These are phyloP conservation scores for Synergus laeviventris DNA, from an alignment of 2,888 invertebrate genomes.

Conservation along the genomic window DNA sequence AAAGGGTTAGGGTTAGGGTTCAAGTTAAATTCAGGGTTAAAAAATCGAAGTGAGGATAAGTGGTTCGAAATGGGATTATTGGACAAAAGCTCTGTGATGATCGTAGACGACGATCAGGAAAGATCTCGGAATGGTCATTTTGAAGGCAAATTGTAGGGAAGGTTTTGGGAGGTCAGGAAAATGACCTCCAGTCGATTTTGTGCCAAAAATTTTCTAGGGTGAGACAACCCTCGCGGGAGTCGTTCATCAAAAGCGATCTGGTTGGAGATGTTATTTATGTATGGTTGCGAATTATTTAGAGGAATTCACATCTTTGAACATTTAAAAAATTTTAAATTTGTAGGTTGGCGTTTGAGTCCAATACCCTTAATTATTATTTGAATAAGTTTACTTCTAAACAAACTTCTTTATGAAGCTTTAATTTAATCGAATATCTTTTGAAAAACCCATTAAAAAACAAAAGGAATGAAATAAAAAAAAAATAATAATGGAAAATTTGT, in stretches of 20 bases:
- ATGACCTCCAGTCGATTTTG: background rate
- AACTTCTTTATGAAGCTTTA: no score
- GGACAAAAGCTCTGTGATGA: no score
- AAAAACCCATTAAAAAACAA: no score
- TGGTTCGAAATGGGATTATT: no score
- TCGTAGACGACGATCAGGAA: background rate
- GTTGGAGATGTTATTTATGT: no score
- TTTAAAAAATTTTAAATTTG: no score
- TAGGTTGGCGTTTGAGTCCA: background rate
- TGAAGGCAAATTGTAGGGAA: background rate
- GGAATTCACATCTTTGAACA: no score
- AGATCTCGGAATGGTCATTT: background rate
- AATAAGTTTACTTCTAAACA: background rate
- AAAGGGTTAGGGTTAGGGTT: conserved; percentile 1
- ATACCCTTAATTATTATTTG: background rate
- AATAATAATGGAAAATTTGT: no score
- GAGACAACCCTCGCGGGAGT: background rate
- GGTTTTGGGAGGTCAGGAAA: background rate
- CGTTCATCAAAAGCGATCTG: conserved; percentile 13
- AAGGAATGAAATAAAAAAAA: no score
- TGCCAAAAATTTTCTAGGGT: background rate
- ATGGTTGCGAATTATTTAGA: conserved; percentile 1
- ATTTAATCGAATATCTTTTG: no score
- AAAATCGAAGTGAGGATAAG: no score
- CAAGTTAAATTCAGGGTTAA: background rate